Evolutionary conservation across 2,113 vertebrate species (phyloP).

Genomic region (Triplophysa siluroides): DNA sequence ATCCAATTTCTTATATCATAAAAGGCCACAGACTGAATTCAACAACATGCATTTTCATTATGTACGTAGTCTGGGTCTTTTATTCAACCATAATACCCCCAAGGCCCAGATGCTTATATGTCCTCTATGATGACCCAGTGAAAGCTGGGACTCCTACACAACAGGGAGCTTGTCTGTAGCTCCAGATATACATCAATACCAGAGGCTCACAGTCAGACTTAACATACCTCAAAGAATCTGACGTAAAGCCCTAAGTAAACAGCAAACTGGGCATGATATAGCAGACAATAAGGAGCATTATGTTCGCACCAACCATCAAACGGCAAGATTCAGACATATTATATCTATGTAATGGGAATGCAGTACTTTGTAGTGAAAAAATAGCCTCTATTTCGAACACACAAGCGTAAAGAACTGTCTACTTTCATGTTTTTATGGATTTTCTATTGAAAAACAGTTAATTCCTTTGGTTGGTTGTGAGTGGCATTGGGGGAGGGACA

Average conservation of each 20-base stretch:
- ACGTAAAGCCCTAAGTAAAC: constrained; percentile 17
- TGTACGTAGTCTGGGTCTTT: constrained; percentile 1
- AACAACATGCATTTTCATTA: constrained; percentile 9
- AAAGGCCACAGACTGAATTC: constrained; percentile 14
- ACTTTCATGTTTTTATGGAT: no score
- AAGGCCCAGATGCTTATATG: constrained; percentile 25
- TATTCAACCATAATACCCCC: constrained; percentile 17
- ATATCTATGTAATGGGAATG: background rate
- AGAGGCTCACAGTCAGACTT: constrained; percentile 13
- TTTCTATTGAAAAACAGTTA: no score
- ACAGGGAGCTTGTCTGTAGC: constrained; percentile 27
- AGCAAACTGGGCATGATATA: background rate
- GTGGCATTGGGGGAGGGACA: no score
- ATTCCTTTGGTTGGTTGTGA: no score
- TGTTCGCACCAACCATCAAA: constrained; percentile 1
- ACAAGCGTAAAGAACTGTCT: no score
- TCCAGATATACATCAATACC: constrained; percentile 29
- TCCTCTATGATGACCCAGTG: constrained; percentile 16
- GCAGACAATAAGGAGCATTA: constrained; percentile 25
- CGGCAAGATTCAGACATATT: background rate
- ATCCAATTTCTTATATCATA: constrained; percentile 8
- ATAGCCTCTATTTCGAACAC: background rate
- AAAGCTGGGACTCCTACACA: constrained; percentile 6
- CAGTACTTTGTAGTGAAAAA: background rate
- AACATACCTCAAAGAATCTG: constrained; percentile 28